Conservation (phyloP, 2,797 vertebrate species). For the Ctenopoma kingsleyae region DNA sequence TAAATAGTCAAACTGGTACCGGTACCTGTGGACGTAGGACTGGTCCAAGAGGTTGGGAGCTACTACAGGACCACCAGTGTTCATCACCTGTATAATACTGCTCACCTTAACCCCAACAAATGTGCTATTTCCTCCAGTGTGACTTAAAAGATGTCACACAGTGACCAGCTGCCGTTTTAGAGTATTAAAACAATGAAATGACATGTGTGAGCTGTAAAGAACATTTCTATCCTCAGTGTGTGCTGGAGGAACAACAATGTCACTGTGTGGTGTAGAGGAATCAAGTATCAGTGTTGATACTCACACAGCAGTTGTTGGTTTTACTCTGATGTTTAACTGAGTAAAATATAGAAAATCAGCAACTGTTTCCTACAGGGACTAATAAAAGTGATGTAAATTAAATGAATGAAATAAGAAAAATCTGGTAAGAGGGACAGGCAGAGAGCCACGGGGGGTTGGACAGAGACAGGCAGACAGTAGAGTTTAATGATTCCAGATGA, state of each 20-base stretch:
- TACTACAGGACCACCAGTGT: too few relatives aligned
- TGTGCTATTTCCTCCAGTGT: not conserved
- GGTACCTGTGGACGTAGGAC: too few relatives aligned
- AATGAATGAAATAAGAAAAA: conserved; percentile 19
- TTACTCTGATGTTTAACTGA: not conserved
- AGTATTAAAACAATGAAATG: too few relatives aligned
- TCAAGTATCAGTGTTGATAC: not conserved
- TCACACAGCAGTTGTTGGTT: not conserved
- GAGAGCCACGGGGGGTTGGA: conserved; percentile 7
- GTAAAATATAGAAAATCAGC: not conserved
- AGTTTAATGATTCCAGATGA: conserved; percentile 99
- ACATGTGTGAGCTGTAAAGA: not conserved
- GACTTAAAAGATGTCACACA: not conserved
- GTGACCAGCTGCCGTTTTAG: too few relatives aligned
- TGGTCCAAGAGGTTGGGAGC: too few relatives aligned
- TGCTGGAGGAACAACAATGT: not conserved
- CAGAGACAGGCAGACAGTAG: conserved; percentile 50
- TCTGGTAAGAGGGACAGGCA: conserved; percentile 5
- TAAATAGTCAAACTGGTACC: too few relatives aligned
- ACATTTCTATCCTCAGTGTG: not conserved
- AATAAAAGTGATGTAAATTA: not conserved
- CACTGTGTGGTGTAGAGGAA: not conserved
- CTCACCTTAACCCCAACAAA: not conserved
- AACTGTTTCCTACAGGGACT: not conserved
- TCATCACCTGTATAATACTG: too few relatives aligned